A percentile compares a stretch with the other conserved stretches of the same genome.
These are phyloP conservation scores for Drosophila kanekoi DNA, from an alignment of 2,888 invertebrate species.

Conservation along the genomic window DNA sequence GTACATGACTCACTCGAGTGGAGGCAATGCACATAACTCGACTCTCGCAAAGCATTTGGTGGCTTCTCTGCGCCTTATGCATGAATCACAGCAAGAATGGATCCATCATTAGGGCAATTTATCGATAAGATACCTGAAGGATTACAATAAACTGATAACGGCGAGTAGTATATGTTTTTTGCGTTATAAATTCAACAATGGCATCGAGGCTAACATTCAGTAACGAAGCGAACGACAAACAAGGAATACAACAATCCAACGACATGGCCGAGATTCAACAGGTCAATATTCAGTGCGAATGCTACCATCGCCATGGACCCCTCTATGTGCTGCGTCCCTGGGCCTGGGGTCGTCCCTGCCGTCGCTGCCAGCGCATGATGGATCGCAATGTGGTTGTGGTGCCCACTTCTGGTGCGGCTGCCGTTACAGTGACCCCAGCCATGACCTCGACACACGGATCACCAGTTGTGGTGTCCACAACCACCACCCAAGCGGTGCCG, in stretches of 20 bases:
- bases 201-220: slow-evolving; percentile 13
- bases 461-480: slow-evolving; percentile 28
- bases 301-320: slow-evolving; percentile 63
- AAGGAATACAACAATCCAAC: slow-evolving; percentile 3
- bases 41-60: not conserved
- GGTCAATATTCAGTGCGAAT: slow-evolving; percentile 66
- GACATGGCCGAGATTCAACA: slow-evolving; percentile 58
- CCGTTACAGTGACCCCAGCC: slow-evolving; percentile 5
- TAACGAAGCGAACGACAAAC: slow-evolving; percentile 30
- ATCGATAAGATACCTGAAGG: slow-evolving; percentile 49
- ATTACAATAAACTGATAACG: slow-evolving; percentile 32
- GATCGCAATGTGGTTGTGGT: slow-evolving; percentile 54
- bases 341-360: slow-evolving; percentile 68
- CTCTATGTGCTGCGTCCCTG: slow-evolving; percentile 49
- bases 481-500: slow-evolving; percentile 27
- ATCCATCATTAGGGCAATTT: slow-evolving; percentile 39
- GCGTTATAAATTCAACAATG: slow-evolving; percentile 39
- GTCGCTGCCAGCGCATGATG: slow-evolving; percentile 71
- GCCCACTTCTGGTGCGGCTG: slow-evolving; percentile 41
- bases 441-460: not conserved
- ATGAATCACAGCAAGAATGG: slow-evolving; percentile 44
- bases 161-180: slow-evolving; percentile 17
- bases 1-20: slow-evolving; percentile 32
- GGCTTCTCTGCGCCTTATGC: not conserved
- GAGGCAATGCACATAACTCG: not conserved